Percentiles rank a stretch among this genome's conserved stretches.
Evolutionary conservation across 2,888 invertebrate species (phyloP).

Genomic region (Lepetodrilus schrolli): DNA sequence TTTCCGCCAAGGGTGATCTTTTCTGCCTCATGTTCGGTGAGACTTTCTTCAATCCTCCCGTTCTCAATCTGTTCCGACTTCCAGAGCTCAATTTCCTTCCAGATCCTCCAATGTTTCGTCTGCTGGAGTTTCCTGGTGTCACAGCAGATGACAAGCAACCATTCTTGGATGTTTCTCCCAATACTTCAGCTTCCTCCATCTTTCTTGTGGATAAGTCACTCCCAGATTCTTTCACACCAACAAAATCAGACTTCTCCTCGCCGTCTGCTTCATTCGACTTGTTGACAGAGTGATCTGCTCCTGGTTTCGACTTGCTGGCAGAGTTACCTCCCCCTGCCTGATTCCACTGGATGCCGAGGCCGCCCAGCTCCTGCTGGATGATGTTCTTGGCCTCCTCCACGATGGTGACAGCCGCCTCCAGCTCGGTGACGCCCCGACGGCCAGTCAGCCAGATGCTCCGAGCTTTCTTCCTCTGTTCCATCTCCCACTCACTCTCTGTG

Average conservation of each 20-base stretch:
- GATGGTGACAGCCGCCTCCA: conserved; percentile 86
- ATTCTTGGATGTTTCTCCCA: background rate
- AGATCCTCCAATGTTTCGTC: background rate
- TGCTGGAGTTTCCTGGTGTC: background rate
- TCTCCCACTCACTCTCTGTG: conserved; percentile 81
- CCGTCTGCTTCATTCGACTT: too few species aligned
- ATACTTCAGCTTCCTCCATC: too few species aligned
- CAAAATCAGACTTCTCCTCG: background rate
- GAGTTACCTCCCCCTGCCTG: too few species aligned
- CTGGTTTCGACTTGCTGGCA: too few species aligned
- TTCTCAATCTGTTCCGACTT: too few species aligned
- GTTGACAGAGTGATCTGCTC: too few species aligned
- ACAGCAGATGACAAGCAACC: background rate
- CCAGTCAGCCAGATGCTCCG: conserved; percentile 72
- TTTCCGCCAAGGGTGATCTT: too few species aligned
- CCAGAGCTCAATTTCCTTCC: background rate
- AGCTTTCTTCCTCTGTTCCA: conserved; percentile 78
- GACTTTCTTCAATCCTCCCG: too few species aligned
- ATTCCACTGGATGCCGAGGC: conserved; percentile 67
- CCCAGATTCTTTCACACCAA: background rate
- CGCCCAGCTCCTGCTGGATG: conserved; percentile 76
- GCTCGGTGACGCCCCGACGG: conserved; percentile 83
- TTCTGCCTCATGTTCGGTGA: too few species aligned
- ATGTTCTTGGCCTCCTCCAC: conserved; percentile 86
- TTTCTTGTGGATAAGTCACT: too few species aligned